phyloP scores from a whole-genome alignment of 2,113 vertebrate species.

The Thunnus thynnus region DNA sequence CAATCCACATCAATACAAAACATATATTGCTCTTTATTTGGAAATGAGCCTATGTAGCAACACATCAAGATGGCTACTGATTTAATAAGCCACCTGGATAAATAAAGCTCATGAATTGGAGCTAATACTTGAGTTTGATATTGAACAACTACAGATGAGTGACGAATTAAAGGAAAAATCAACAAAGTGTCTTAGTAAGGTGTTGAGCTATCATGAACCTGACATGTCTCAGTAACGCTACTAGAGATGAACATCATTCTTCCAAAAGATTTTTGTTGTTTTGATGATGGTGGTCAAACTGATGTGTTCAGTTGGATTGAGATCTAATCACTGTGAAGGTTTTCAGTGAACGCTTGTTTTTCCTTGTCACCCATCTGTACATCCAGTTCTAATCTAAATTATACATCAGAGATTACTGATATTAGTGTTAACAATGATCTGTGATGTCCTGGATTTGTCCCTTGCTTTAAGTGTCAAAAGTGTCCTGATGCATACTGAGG shows the following conservation, averaged over 20 bases:
- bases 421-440: slow-evolving; percentile 1
- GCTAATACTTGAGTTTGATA: slow-evolving; percentile 1
- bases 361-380: neutral
- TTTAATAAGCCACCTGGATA: too few relatives aligned
- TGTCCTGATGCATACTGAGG: slow-evolving; percentile 40
- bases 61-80: neutral
- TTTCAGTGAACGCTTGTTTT: neutral
- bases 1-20: neutral
- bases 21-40: neutral
- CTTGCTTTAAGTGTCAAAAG: slow-evolving; percentile 38
- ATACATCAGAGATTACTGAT: slow-evolving; percentile 7
- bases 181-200: neutral
- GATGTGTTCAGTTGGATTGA: too few relatives aligned
- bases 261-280: neutral
- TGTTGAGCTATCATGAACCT: neutral
- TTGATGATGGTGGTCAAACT: neutral
- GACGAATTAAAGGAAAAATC: neutral
- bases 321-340: neutral
- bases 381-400: slow-evolving; percentile 4
- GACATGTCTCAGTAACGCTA: too few relatives aligned
- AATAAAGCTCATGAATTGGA: neutral
- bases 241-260: too few relatives aligned
- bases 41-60: neutral
- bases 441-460: slow-evolving; percentile 16
- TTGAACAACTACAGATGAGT: neutral